Evolutionary conservation across 2,797 vertebrate genomes (phyloP), one percentile per base, ranked within the genome.

Genomic region (Intellagama lesueurii): DNA sequence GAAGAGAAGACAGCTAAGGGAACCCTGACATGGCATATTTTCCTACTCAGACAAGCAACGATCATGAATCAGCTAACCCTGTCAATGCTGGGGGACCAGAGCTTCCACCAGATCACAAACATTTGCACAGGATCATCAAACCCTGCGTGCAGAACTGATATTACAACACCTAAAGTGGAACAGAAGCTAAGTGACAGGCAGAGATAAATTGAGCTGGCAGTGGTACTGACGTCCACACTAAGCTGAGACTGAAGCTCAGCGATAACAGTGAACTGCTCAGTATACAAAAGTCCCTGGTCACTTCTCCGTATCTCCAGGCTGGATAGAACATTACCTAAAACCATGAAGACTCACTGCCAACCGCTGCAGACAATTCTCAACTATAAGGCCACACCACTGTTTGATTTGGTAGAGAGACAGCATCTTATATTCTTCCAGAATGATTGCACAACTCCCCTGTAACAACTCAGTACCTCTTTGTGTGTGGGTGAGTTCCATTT

Each of bases 1-100:
- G 17, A 90, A 92, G 81, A 52, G 68, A 60, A 86, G 0, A 5
- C 91, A 92, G 76, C 91, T 81, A 87, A 4, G 76, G 83, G 7
- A 76, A 14, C 26, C n/a, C 22, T 64, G 28, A 14, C 32, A 78
- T n/a, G 88, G 88, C 89, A 90, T 89, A 89, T 90, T 1, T 35
- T 24, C 30, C 35, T 3, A 14, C 7, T 9, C 7, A 24, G 70
- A 56, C 7, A 76, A 76, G 28, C 12, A 11, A 11, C 9, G 24
- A 30, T 32, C 9, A 5, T 11, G 3, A 32, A 32, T 30, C 8
- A 72, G 44, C 47, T 12, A 28, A 40, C 28, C 14, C 1, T 5
- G 19, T 12, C 14, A 32, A 75, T 8, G 28, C 12, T 64, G 35
- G 40, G 3, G 7, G 44, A 32, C 3, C 64, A 47, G 44, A 26